A percentile compares a stretch with the other conserved stretches of the same genome.
These are phyloP conservation scores for Chrysochloris asiatica DNA, from an alignment of 2,113 vertebrate species.

Conservation along the genomic window DNA sequence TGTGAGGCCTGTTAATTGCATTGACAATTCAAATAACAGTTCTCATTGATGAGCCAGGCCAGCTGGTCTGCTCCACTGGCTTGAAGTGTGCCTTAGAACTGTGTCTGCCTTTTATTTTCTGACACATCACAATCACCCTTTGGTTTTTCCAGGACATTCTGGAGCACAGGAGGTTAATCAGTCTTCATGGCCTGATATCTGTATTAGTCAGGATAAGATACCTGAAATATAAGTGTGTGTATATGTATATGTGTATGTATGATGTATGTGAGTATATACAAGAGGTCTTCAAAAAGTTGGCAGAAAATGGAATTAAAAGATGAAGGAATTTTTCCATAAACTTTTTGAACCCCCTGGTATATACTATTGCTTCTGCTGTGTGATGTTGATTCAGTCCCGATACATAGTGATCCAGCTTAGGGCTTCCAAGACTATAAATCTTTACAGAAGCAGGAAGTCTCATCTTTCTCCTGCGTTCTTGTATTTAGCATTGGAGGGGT, in stretches of 20 bases:
- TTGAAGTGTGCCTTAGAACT: constrained; percentile 51
- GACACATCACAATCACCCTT: constrained; percentile 55
- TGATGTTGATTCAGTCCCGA: too few relatives aligned
- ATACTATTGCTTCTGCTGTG: too few relatives aligned
- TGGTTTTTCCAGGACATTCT: constrained; percentile 45
- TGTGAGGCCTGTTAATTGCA: constrained; percentile 52
- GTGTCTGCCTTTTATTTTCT: constrained; percentile 63
- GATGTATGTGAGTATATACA: too few relatives aligned
- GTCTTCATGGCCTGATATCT: constrained; percentile 26
- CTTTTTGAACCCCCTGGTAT: too few relatives aligned
- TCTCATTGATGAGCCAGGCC: constrained; percentile 58
- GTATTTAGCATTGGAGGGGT: too few relatives aligned
- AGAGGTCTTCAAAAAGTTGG: too few relatives aligned
- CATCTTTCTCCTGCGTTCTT: too few relatives aligned
- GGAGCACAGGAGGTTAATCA: constrained; percentile 40
- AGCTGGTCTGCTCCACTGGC: constrained; percentile 62
- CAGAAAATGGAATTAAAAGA: too few relatives aligned
- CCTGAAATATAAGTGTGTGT: neutral
- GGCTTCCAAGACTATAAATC: too few relatives aligned
- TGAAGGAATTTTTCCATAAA: too few relatives aligned
- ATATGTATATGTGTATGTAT: neutral
- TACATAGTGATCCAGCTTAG: too few relatives aligned
- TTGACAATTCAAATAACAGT: constrained; percentile 65
- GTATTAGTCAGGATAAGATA: neutral
- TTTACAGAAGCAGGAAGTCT: too few relatives aligned